phyloP scores from a whole-genome alignment of 2,797 vertebrate species.

The Artibeus jamaicensis region DNA sequence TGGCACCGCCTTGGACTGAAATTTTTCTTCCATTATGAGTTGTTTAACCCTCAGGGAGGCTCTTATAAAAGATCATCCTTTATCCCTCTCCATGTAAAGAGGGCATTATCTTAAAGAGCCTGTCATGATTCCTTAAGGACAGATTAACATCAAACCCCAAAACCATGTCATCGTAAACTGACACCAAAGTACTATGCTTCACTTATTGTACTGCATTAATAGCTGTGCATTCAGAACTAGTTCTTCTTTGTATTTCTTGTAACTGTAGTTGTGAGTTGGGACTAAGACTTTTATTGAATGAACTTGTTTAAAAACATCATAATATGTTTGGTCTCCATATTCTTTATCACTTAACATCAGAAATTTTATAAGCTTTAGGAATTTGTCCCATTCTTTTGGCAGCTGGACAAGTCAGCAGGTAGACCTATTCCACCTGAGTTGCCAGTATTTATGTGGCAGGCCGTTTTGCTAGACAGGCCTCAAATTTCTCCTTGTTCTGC shows the following conservation, averaged over 20 bases:
- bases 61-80: slow-evolving; percentile 8
- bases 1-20: not conserved
- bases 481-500: not conserved
- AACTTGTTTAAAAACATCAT: not conserved
- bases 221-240: not conserved
- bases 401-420: not conserved
- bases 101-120: not conserved
- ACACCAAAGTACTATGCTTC: not conserved
- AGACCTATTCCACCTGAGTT: not conserved
- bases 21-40: not conserved
- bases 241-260: not conserved
- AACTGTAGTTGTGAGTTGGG: not conserved
- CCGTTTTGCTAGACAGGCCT: not conserved
- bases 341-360: not conserved
- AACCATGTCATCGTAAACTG: not conserved
- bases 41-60: not conserved
- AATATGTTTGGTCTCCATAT: not conserved
- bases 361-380: not conserved
- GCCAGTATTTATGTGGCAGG: not conserved
- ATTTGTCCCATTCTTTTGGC: not conserved
- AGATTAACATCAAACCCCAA: not conserved
- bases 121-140: not conserved
- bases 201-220: not conserved
- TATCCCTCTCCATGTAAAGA: not conserved
- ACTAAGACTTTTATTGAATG: not conserved